phyloP scores from a whole-genome alignment of 92 coral and sea anemone species.

The Zoanthus sociatus region DNA sequence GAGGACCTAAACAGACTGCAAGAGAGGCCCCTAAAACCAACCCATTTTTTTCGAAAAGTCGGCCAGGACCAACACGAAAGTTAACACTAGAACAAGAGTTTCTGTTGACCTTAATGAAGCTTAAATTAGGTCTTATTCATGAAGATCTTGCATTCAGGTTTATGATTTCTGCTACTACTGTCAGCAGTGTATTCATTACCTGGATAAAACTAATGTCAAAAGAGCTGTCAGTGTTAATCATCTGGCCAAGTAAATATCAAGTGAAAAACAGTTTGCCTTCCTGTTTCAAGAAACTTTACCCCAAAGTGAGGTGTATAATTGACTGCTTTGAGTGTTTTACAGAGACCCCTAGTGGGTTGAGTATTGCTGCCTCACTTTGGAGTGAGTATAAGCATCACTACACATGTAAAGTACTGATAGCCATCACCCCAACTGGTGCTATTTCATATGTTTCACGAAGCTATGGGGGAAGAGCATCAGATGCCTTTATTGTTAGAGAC shows the following conservation, averaged over 20 bases:
- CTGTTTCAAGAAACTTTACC: constrained; percentile 27
- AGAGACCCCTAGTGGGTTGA: constrained; percentile 8
- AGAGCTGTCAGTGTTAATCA: constrained; percentile 48
- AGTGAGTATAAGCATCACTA: too few species aligned
- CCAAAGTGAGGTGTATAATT: constrained; percentile 29
- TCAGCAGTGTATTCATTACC: constrained; percentile 53
- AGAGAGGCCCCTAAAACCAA: constrained; percentile 34
- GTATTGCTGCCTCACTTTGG: constrained; percentile 37
- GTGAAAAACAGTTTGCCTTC: not conserved
- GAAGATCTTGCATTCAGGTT: constrained; percentile 68
- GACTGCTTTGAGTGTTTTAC: constrained; percentile 41
- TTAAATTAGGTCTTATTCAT: constrained; percentile 53
- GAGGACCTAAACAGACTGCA: constrained; percentile 62
- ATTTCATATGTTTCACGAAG: not conserved
- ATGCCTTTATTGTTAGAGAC: not conserved
- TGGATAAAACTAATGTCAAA: constrained; percentile 64
- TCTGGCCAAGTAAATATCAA: constrained; percentile 29
- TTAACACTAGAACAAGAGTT: constrained; percentile 62
- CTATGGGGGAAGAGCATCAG: not conserved
- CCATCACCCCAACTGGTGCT: not conserved
- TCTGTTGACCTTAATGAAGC: constrained; percentile 63
- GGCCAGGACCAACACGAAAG: constrained; percentile 50
- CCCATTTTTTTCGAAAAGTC: not conserved
- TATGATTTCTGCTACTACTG: constrained; percentile 39
- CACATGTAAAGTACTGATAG: constrained; percentile 26